These are phyloP conservation scores for Catharus bicknelli DNA, from an alignment of 2,113 vertebrate genomes.

Conservation along the genomic window DNA sequence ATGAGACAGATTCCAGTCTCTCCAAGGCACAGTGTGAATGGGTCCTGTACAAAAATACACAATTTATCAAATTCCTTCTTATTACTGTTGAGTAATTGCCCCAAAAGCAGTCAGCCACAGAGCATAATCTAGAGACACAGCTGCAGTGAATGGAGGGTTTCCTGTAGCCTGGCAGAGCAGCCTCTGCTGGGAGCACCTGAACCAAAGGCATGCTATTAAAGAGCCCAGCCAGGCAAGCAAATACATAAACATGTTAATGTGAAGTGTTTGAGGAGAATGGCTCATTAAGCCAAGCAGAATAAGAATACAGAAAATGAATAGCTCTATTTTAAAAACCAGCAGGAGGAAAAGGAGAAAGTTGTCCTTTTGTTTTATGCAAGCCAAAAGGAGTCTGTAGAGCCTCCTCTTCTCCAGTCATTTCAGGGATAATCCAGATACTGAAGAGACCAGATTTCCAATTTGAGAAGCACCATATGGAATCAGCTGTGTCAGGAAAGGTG, in stretches of 20 bases:
- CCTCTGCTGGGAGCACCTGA: constrained; percentile 26
- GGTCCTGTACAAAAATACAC: background rate
- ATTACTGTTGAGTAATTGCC: background rate
- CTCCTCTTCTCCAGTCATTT: background rate
- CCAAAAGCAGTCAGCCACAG: background rate
- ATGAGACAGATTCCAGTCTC: background rate
- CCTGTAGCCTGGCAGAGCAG: background rate
- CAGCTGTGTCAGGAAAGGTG: background rate
- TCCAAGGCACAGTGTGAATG: background rate
- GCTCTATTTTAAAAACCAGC: background rate
- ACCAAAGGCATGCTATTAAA: background rate
- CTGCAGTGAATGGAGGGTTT: background rate
- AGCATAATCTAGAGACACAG: background rate
- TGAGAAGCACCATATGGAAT: background rate
- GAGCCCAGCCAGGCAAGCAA: background rate
- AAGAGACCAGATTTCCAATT: background rate
- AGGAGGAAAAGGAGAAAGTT: background rate
- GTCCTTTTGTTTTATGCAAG: background rate
- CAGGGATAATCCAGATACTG: background rate
- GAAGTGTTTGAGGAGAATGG: background rate
- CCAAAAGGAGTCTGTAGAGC: background rate
- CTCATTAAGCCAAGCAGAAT: constrained; percentile 10
- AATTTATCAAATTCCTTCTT: background rate
- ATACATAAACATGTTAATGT: background rate
- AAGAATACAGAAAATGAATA: background rate